A percentile compares a stretch with the other conserved stretches of the same genome.
Conservation (phyloP, 64 coral and sea anemone genomes). For the Stichodactyla helianthus region DNA sequence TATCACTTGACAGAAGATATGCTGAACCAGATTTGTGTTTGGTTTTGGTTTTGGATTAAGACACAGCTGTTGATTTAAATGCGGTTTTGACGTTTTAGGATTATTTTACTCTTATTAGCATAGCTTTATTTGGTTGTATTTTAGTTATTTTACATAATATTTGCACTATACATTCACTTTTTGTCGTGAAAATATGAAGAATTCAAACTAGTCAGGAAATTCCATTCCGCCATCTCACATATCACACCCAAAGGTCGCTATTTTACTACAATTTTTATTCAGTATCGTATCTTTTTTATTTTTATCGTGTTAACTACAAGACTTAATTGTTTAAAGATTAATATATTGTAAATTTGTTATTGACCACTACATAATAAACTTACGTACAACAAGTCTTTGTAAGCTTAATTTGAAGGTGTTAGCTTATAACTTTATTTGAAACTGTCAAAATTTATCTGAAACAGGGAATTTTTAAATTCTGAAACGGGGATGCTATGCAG, state of each 20-base stretch:
- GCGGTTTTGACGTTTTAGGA: background rate
- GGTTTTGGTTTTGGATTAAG: background rate
- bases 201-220: slow-evolving; percentile 17
- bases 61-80: background rate
- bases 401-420: no score
- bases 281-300: background rate
- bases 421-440: no score
- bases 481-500: no score
- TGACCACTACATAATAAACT: no score
- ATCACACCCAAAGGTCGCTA: background rate
- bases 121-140: background rate
- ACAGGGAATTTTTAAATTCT: no score
- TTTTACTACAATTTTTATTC: background rate
- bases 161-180: background rate
- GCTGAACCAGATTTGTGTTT: background rate
- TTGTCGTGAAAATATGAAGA: background rate
- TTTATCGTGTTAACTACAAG: background rate
- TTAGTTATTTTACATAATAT: background rate
- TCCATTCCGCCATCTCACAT: background rate
- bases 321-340: background rate
- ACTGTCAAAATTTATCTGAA: no score
- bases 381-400: no score
- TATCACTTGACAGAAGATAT: background rate
- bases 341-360: no score
- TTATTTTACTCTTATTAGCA: background rate